These are phyloP conservation scores for Acleris sparsana DNA, from an alignment of 2,888 invertebrate genomes.

Conservation along the genomic window DNA sequence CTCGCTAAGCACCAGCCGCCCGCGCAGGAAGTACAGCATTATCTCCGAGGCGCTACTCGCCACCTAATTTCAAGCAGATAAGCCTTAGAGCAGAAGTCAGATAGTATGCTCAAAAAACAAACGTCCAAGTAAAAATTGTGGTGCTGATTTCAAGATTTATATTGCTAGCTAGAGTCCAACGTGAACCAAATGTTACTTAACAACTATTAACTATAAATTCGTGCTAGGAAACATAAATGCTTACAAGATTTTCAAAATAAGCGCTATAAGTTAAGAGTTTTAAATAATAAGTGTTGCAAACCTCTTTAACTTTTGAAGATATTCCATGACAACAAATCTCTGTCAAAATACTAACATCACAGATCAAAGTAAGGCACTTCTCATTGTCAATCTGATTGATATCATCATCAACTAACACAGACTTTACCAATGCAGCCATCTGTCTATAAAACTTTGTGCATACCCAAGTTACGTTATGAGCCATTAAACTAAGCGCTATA, in stretches of 20 bases:
- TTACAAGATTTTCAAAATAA: no score
- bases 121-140: no score
- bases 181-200: no score
- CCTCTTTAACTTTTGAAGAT: constrained; percentile 65
- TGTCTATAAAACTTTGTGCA: constrained; percentile 80
- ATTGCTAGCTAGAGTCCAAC: no score
- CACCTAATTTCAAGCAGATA: constrained; percentile 66
- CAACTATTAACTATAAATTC: no score
- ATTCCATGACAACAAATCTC: constrained; percentile 87
- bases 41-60: constrained; percentile 84
- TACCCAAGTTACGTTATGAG: constrained; percentile 82
- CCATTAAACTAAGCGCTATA: constrained; percentile 81
- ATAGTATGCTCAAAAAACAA: no score
- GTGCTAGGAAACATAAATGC: no score
- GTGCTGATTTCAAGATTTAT: no score
- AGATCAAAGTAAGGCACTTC: constrained; percentile 79
- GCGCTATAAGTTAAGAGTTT: no score
- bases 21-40: constrained; percentile 85
- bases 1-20: constrained; percentile 85
- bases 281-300: constrained; percentile 36
- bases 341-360: constrained; percentile 82
- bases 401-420: constrained; percentile 80
- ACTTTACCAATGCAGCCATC: constrained; percentile 79
- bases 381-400: constrained; percentile 67
- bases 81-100: no score